phyloP scores from a whole-genome alignment of 2,888 invertebrate species.

The Tetranychus truncatus region DNA sequence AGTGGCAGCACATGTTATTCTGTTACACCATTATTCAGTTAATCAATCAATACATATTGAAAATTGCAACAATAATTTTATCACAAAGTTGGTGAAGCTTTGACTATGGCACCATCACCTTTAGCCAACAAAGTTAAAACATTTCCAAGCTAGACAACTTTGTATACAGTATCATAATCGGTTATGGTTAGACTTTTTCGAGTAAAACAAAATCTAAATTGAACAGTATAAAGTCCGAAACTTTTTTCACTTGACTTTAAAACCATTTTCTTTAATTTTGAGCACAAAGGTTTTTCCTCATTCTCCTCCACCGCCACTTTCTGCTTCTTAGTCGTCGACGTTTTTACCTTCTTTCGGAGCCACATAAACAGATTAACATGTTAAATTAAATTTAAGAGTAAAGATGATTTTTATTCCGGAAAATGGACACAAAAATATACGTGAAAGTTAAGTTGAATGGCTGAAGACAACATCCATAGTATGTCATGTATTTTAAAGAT shows the following conservation, averaged over 20 bases:
- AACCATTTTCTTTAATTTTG: not conserved
- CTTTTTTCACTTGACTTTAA: not conserved
- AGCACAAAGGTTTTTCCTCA: not conserved
- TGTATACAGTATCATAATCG: conserved; percentile 79
- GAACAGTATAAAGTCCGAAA: not conserved
- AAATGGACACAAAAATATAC: not conserved
- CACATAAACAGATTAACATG: not conserved
- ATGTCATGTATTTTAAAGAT: too few relatives aligned
- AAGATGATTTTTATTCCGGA: not conserved
- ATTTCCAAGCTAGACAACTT: conserved; percentile 86
- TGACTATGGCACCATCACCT: conserved; percentile 93
- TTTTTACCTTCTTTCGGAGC: not conserved
- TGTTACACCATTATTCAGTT: conserved; percentile 95
- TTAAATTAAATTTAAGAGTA: not conserved
- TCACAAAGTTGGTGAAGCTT: conserved; percentile 87
- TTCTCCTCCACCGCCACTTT: not conserved
- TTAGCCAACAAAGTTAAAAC: conserved; percentile 97
- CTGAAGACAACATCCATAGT: too few relatives aligned
- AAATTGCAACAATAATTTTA: conserved; percentile 80
- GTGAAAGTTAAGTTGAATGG: not conserved
- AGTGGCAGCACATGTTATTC: conserved; percentile 84
- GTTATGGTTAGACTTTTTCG: conserved; percentile 54
- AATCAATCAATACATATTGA: conserved; percentile 75
- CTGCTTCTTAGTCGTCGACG: not conserved
- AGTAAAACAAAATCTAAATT: conserved; percentile 27